A percentile compares a stretch with the other conserved stretches of the same genome.
These are phyloP conservation scores for Decapterus maruadsi DNA, from an alignment of 2,797 vertebrate genomes.

Conservation along the genomic window DNA sequence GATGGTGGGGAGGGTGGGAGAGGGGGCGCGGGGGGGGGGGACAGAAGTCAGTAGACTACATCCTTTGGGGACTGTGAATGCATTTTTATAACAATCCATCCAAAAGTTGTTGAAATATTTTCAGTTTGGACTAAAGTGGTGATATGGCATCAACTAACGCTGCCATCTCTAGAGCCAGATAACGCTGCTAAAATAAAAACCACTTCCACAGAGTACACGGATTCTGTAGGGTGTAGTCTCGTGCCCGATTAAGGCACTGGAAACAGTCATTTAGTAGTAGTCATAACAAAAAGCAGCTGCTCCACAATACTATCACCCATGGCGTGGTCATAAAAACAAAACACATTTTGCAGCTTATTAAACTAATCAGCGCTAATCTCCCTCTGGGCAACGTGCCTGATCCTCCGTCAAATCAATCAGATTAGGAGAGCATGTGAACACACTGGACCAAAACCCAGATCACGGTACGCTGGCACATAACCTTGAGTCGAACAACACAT, in stretches of 20 bases:
- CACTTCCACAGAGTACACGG: not conserved
- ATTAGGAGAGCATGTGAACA: slow-evolving; percentile 41
- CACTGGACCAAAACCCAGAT: slow-evolving; percentile 9
- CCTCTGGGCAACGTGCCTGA: slow-evolving; percentile 40
- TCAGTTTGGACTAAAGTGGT: slow-evolving; percentile 7
- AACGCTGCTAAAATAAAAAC: not conserved
- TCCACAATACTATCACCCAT: slow-evolving; percentile 13
- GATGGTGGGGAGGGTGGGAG: too few species aligned
- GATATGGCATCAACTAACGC: too few species aligned
- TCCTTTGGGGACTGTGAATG: not conserved
- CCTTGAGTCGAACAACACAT: not conserved
- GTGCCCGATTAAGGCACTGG: slow-evolving; percentile 24
- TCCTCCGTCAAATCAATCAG: slow-evolving; percentile 49
- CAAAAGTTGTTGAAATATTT: slow-evolving; percentile 2
- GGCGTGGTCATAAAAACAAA: slow-evolving; percentile 32
- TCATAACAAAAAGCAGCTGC: slow-evolving; percentile 50
- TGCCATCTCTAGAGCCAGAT: not conserved
- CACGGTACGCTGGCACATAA: slow-evolving; percentile 16
- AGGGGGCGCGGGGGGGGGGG: too few species aligned
- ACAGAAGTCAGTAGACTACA: not conserved
- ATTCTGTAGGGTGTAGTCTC: slow-evolving; percentile 21
- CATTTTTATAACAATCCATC: not conserved
- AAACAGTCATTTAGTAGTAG: slow-evolving; percentile 41
- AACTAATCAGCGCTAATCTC: slow-evolving; percentile 63
- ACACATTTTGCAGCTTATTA: slow-evolving; percentile 57